Evolutionary conservation across 2,888 invertebrate genomes (phyloP).

Genomic region (Philereme transversata): DNA sequence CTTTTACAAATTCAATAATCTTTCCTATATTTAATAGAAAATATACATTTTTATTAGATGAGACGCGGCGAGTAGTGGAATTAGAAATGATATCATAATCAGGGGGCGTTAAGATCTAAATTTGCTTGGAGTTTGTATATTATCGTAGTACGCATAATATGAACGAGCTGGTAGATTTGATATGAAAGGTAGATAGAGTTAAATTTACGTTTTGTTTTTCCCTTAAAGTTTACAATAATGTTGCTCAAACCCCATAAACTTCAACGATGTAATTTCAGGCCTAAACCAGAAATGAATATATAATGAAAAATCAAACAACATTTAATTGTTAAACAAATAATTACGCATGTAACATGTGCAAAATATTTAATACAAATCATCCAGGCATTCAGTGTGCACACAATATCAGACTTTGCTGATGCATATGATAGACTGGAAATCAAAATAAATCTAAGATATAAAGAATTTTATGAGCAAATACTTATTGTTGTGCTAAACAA

Average conservation of each 20-base stretch:
- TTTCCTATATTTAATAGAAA: constrained; percentile 81
- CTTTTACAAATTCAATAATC: constrained; percentile 79
- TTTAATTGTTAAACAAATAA: background rate
- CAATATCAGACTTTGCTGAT: background rate
- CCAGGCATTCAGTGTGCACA: background rate
- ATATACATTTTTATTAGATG: constrained; percentile 76
- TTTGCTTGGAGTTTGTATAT: constrained; percentile 67
- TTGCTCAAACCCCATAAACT: constrained; percentile 35
- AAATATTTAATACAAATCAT: constrained; percentile 8
- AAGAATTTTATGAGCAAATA: background rate
- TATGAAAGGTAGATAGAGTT: constrained; percentile 52
- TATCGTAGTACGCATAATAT: constrained; percentile 67
- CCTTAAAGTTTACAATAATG: constrained; percentile 25
- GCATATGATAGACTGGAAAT: background rate
- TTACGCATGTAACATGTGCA: background rate
- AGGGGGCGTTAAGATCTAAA: constrained; percentile 55
- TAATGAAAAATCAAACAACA: background rate
- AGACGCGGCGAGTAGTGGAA: constrained; percentile 57
- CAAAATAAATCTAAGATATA: background rate
- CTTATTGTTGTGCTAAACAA: background rate
- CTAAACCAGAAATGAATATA: constrained; percentile 9
- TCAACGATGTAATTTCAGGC: constrained; percentile 17
- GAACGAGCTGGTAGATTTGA: constrained; percentile 78
- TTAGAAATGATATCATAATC: constrained; percentile 66
- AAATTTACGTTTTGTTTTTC: constrained; percentile 22